A percentile compares a stretch with the other conserved stretches of the same genome.
These are phyloP conservation scores for Acropora tenuis DNA, from an alignment of 64 coral and sea anemone genomes.

Conservation along the genomic window DNA sequence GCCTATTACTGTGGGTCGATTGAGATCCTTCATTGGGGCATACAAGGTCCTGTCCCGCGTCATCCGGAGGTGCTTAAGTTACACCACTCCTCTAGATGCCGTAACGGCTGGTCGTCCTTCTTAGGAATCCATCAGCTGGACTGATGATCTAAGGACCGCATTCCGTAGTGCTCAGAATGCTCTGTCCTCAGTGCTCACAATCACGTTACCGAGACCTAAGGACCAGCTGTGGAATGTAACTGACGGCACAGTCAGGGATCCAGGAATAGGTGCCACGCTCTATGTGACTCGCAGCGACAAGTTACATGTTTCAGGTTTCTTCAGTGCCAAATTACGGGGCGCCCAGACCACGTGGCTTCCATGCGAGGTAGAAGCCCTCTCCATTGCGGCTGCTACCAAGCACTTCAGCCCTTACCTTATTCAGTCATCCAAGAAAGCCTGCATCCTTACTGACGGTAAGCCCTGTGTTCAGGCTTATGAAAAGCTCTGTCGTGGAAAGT, in stretches of 20 bases:
- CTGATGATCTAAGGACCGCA: background rate
- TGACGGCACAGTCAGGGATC: background rate
- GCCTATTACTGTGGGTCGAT: background rate
- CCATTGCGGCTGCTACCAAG: conserved; percentile 38
- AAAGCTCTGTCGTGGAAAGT: conserved; percentile 25
- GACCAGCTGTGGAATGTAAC: background rate
- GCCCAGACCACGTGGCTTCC: conserved; percentile 18
- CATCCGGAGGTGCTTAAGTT: conserved; percentile 7
- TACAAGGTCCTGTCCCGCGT: conserved; percentile 29
- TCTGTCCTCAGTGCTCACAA: background rate
- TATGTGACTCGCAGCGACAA: background rate
- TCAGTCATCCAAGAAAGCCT: conserved; percentile 25
- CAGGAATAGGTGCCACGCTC: conserved; percentile 21
- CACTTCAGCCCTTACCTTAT: conserved; percentile 55
- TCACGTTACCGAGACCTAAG: background rate
- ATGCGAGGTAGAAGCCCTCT: too few relatives aligned
- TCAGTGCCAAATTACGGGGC: conserved; percentile 50
- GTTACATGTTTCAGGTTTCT: conserved; percentile 32
- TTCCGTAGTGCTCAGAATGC: conserved; percentile 33
- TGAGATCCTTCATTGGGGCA: conserved; percentile 22
- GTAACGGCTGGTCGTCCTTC: conserved; percentile 27
- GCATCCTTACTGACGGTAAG: background rate
- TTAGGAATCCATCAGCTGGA: conserved; percentile 14
- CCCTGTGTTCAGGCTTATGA: conserved; percentile 54
- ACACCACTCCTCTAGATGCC: conserved; percentile 5